These are phyloP conservation scores for Musca domestica DNA, from an alignment of 1,140 invertebrate species.

Conservation along the genomic window DNA sequence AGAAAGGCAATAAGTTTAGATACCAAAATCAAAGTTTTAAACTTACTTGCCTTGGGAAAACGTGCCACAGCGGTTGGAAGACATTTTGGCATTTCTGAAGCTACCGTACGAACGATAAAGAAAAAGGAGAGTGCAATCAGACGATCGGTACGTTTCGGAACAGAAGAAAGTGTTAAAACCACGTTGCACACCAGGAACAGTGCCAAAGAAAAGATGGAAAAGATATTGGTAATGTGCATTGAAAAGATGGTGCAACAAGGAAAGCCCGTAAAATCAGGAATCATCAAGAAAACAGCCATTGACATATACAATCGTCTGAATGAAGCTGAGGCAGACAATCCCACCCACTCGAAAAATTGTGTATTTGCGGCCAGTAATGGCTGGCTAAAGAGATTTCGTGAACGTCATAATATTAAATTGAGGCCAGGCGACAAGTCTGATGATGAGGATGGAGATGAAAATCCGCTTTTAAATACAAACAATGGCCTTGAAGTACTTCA, in stretches of 20 bases:
- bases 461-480: not conserved
- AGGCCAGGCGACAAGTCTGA: not conserved
- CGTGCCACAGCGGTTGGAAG: conserved; percentile 1
- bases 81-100: not conserved
- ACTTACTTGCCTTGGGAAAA: not conserved
- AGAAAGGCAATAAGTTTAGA: not conserved
- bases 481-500: too few relatives aligned
- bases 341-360: not conserved
- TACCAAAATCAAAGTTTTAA: conserved; percentile 19
- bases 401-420: conserved; percentile 2
- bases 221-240: conserved; percentile 10
- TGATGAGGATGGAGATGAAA: too few relatives aligned
- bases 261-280: not conserved
- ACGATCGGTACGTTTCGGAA: conserved; percentile 4
- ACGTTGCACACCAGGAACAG: not conserved
- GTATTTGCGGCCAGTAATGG: conserved; percentile 4
- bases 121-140: conserved; percentile 19
- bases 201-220: conserved; percentile 16
- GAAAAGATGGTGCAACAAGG: not conserved
- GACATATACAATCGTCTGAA: not conserved
- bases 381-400: not conserved
- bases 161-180: not conserved
- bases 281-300: conserved; percentile 1
- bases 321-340: not conserved
- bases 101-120: conserved; percentile 22